Base-by-base conservation (phyloP, 2,888 invertebrate species). In the Panzeria rudis region DNA sequence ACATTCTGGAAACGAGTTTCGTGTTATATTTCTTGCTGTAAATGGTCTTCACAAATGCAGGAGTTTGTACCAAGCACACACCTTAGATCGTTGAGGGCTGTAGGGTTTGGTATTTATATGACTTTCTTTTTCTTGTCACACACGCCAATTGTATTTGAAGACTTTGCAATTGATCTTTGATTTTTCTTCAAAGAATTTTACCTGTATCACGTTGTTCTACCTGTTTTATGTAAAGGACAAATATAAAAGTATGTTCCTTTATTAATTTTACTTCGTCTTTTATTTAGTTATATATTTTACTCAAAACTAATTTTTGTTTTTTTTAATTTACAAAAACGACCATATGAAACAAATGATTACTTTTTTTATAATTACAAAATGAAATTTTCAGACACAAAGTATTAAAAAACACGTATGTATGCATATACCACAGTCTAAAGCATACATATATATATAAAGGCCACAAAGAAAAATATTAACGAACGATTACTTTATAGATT, bases 11-110 rank as follows among this genome's bases (percentile, higher is more conserved):
- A 75, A 64, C 50, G 44, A 75, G 64, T 62, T 84, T n/a, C 83
- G 59, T 86, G 41, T 66, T 78, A 54, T 78, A 56, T 77, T 64
- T 87, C 83, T 69, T 84, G 76, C 66, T 88, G 85, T 54, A 84
- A 86, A 68, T 64, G 41, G 52, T 72, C 75, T 20, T 56, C 62
- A 38, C 32, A 61, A 73, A 72, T 62, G 35, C 59, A 72, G 52
- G 71, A 69, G 38, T 68, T 69, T 75, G 44, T 41, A 23, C 69
- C 71, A 50, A 50, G 47, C 69, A 52, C 29, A 44, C 71, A 75
- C 52, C 56, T 25, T 23, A 61, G 20, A 35, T 25, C 9, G 15
- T 32, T 9, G 20, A 35, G 47, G 32, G 66, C 11, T 44, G 47
- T 38, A 59, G 50, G 38, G 29, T 59, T 69, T 41, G 50, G 35